Evolutionary conservation across 2,113 vertebrate genomes (phyloP), one percentile per base, ranked within the genome.

Genomic region (Cyanoderma ruficeps): DNA sequence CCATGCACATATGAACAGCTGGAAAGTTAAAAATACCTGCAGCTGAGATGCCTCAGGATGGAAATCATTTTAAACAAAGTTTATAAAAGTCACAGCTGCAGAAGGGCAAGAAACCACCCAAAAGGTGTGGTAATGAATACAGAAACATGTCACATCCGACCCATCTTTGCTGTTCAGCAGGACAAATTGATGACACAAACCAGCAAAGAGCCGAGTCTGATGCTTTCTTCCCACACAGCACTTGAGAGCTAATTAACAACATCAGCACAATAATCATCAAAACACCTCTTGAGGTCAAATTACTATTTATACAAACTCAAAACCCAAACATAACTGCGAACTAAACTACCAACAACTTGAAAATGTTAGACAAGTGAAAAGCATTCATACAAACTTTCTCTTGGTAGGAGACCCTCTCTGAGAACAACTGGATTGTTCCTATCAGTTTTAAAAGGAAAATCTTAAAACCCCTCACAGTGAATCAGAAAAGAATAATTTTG

Each of bases 101-200:
- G 47, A 55, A 75, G 19, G 10, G 11, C 19, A 90, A 63, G 44
- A 84, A 78, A 93, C 64, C 17, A 49, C 4, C 15, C 52, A 56
- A n/a, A 3, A 56, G 31, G 8, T 31, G 53, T 20, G 56, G 56
- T 28, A 60, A 46, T 56, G 41, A 87, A 65, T 21, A 49, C 1
- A 15, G 10, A 81, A 92, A 50, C 5, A 27, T 27, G 33, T 5
- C 56, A 60, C n/a, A 68, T 30, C 19, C 0, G 0, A 52, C 2
- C 6, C 24, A 19, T 57, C 53, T 77, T 31, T 44, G 23, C 11
- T 53, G 24, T 33, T 71, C 70, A 42, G 50, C 5, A 71, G 47
- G 24, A 47, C 0, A 2, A 50, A 31, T 3, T 46, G 55, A 59
- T 33, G 31, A 75, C 61, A 65, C 33, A 57, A 50, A 74, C 20